A percentile compares a stretch with the other conserved stretches of the same genome.
Evolutionary conservation across 2,888 invertebrate genomes (phyloP).

Genomic region (Girardia tigrina): DNA sequence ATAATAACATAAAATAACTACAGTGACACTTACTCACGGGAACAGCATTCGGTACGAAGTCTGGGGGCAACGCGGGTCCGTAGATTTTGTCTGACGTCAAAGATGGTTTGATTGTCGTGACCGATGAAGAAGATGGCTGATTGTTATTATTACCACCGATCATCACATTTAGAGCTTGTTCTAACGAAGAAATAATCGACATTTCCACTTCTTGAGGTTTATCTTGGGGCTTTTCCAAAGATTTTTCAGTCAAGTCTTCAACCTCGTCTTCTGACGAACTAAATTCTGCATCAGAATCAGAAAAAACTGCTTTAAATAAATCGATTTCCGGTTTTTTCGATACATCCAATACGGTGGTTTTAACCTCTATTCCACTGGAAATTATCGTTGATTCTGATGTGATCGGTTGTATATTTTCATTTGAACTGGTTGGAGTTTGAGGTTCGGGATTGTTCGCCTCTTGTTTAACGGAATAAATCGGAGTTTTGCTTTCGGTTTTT

Average conservation of each 20-base stretch:
- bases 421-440: too few species aligned
- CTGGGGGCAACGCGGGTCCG: not conserved
- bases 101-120: not conserved
- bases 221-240: too few species aligned
- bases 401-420: not conserved
- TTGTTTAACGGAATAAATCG: not conserved
- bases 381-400: not conserved
- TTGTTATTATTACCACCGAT: not conserved
- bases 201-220: not conserved
- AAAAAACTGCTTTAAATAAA: constrained; percentile 30
- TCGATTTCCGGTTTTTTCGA: constrained; percentile 1
- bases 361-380: not conserved
- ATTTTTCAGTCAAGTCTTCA: too few species aligned
- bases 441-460: too few species aligned
- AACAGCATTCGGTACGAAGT: not conserved
- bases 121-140: not conserved
- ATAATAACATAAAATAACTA: too few species aligned
- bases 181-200: not conserved
- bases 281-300: constrained; percentile 17
- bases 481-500: not conserved
- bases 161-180: constrained; percentile 13
- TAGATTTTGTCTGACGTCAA: not conserved
- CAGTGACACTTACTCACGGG: not conserved
- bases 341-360: not conserved
- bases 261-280: not conserved